These are phyloP conservation scores for Manduca sexta DNA, from an alignment of 1,140 invertebrate species.

Conservation along the genomic window DNA sequence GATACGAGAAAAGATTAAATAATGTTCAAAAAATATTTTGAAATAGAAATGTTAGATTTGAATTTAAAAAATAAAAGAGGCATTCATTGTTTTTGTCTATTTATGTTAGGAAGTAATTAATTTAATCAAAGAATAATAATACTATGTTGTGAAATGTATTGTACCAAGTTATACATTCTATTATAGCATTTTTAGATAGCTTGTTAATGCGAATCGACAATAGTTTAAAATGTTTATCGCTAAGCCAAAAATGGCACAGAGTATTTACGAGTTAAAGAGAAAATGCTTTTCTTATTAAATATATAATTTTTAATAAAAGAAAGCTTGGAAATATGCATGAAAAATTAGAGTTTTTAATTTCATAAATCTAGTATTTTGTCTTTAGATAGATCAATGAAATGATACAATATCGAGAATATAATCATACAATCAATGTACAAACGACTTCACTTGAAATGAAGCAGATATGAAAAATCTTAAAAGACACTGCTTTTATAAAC, in stretches of 20 bases:
- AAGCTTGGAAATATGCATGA: conserved; percentile 18
- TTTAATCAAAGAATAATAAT: background rate
- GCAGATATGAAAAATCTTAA: too few relatives aligned
- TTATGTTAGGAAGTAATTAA: background rate
- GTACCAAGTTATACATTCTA: conserved; percentile 6
- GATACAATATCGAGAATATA: too few relatives aligned
- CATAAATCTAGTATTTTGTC: conserved; percentile 16
- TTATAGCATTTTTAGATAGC: conserved; percentile 12
- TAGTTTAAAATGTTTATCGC: conserved; percentile 25
- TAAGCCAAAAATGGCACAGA: conserved; percentile 13
- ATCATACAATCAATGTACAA: too few relatives aligned
- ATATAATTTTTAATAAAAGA: conserved; percentile 21
- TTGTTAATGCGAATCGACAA: conserved; percentile 27
- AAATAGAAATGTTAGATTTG: too few relatives aligned
- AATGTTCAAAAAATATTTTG: too few relatives aligned
- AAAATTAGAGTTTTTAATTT: conserved; percentile 9
- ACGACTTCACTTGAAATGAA: too few relatives aligned
- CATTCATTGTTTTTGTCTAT: too few relatives aligned
- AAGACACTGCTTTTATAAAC: too few relatives aligned
- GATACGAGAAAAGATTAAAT: too few relatives aligned
- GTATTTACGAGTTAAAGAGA: conserved; percentile 16
- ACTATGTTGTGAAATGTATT: background rate
- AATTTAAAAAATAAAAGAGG: too few relatives aligned
- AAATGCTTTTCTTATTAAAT: background rate
- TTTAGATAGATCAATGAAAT: conserved; percentile 16